phyloP scores from a whole-genome alignment of 2,113 vertebrate species.

The Stigmatopora nigra region DNA sequence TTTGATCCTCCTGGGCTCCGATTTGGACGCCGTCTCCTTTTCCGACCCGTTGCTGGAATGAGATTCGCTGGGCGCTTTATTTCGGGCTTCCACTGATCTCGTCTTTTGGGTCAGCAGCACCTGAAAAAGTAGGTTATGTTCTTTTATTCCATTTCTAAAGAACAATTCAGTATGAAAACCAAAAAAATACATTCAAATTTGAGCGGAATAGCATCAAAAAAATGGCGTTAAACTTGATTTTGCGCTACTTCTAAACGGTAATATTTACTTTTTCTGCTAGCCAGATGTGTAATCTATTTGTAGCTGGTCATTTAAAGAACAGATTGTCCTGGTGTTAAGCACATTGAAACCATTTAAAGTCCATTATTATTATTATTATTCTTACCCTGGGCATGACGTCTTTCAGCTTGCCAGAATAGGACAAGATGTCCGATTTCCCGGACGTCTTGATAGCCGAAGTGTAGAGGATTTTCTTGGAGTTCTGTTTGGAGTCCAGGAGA shows the following conservation, averaged over 20 bases:
- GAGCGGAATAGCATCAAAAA: no score
- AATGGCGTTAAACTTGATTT: no score
- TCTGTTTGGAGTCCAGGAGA: slow-evolving; percentile 91
- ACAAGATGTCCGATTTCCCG: slow-evolving; percentile 80
- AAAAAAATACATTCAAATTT: no score
- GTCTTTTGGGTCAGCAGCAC: slow-evolving; percentile 68
- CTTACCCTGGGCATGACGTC: slow-evolving; percentile 81
- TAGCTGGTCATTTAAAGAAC: no score
- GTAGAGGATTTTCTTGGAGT: slow-evolving; percentile 81
- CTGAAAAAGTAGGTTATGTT: slow-evolving; percentile 31
- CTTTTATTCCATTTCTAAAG: not conserved
- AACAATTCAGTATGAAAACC: not conserved
- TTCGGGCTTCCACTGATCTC: slow-evolving; percentile 72
- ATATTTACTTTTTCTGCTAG: no score
- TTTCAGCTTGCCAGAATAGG: slow-evolving; percentile 92
- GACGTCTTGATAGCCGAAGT: slow-evolving; percentile 84
- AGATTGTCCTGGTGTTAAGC: no score
- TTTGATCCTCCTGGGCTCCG: slow-evolving; percentile 90
- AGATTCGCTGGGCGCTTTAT: slow-evolving; percentile 79
- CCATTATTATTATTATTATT: no score
- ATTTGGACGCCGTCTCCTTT: slow-evolving; percentile 80
- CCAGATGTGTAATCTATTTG: no score
- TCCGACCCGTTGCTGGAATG: slow-evolving; percentile 79
- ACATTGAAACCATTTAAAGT: no score
- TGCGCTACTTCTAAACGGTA: no score